Evolutionary conservation across 2,888 invertebrate genomes (phyloP).

Genomic region (Eristalinus aeneus): DNA sequence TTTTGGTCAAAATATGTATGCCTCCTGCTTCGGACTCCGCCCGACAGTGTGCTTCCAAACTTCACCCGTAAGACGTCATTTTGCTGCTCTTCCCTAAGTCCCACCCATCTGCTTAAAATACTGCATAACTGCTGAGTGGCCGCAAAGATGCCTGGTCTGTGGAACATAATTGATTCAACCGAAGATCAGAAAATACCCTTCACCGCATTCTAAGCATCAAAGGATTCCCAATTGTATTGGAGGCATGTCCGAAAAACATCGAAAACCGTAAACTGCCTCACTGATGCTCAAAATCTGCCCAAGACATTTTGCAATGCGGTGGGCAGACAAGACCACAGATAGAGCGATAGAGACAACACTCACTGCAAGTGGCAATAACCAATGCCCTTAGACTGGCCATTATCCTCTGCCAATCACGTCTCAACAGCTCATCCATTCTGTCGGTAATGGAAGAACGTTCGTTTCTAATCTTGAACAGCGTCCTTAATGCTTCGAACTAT

Average conservation of each 20-base stretch:
- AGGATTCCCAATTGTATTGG: not conserved
- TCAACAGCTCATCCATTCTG: not conserved
- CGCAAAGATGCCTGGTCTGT: too few species aligned
- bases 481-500: not conserved
- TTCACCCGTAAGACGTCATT: too few species aligned
- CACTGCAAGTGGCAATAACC: not conserved
- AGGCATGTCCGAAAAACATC: not conserved
- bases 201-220: not conserved
- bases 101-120: too few species aligned
- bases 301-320: not conserved
- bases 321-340: not conserved
- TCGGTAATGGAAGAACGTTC: not conserved
- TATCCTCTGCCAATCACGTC: not conserved
- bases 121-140: too few species aligned
- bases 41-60: too few species aligned
- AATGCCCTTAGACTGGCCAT: not conserved
- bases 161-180: too few species aligned
- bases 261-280: not conserved
- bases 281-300: not conserved
- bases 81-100: too few species aligned
- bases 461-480: not conserved
- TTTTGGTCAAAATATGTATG: too few species aligned
- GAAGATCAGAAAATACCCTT: too few species aligned
- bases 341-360: not conserved
- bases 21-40: too few species aligned